Conservation (phyloP, 1,140 invertebrate genomes). For the Linepithema humile region DNA sequence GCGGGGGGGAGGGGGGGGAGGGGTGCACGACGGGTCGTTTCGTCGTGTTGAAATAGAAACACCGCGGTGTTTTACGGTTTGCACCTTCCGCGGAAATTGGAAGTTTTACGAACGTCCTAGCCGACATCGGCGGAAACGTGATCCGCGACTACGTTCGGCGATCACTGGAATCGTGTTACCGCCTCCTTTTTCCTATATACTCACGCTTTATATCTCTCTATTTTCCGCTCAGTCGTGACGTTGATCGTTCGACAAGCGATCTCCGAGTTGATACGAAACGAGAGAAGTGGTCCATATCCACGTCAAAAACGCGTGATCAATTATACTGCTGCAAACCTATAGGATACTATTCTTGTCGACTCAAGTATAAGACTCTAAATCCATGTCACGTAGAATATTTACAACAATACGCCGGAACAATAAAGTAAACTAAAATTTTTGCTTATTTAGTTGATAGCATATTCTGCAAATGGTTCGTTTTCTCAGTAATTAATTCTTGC, state of each 20-base stretch:
- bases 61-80: conserved; percentile 57
- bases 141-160: conserved; percentile 6
- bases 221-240: conserved; percentile 34
- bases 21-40: conserved; percentile 22
- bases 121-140: conserved; percentile 41
- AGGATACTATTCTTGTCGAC: neutral
- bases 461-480: neutral
- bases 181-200: neutral
- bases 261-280: neutral
- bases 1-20: too few relatives aligned
- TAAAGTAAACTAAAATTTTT: too few relatives aligned
- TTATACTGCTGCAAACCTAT: neutral
- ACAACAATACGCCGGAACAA: neutral
- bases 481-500: neutral
- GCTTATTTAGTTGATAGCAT: too few relatives aligned
- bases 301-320: too few relatives aligned
- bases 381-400: neutral
- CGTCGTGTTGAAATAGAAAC: conserved; percentile 57
- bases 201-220: neutral
- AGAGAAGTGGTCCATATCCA: neutral
- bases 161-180: neutral
- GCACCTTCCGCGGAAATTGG: conserved; percentile 66
- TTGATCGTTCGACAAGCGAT: conserved; percentile 59
- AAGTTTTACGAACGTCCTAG: conserved; percentile 63
- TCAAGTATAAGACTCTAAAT: neutral